Evolutionary conservation across 2,113 vertebrate species (phyloP).

Genomic region (Hippocampus barbouri): DNA sequence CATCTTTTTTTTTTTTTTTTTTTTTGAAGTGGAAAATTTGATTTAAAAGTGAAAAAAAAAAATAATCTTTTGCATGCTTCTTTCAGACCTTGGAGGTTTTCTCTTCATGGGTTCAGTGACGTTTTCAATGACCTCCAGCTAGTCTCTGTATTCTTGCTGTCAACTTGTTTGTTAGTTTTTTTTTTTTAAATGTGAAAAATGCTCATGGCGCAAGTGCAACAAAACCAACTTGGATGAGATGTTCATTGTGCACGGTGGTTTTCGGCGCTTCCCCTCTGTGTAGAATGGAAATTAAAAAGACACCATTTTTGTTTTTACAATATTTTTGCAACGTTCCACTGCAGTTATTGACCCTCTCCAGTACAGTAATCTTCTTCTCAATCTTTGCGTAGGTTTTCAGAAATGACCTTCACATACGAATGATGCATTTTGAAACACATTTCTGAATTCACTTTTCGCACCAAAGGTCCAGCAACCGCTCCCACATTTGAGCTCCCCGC

Average conservation of each 20-base stretch:
- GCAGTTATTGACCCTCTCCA: conserved; percentile 4
- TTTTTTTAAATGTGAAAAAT: conserved; percentile 16
- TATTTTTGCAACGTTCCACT: neutral
- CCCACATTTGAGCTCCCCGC: too few relatives aligned
- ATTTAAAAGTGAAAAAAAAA: neutral
- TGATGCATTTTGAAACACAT: too few relatives aligned
- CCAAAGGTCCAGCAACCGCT: too few relatives aligned
- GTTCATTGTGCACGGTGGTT: conserved; percentile 31
- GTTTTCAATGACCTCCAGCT: neutral
- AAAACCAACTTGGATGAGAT: conserved; percentile 35
- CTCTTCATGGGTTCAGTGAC: neutral
- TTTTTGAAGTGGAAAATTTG: neutral
- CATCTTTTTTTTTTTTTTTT: neutral
- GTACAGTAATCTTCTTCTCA: too few relatives aligned
- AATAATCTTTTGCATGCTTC: conserved; percentile 29
- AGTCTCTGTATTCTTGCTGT: neutral
- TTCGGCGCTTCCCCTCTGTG: neutral
- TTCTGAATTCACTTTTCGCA: too few relatives aligned
- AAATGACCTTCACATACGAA: too few relatives aligned
- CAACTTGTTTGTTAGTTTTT: conserved; percentile 7
- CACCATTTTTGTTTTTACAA: conserved; percentile 23
- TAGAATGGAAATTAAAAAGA: conserved; percentile 32
- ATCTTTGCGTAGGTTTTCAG: too few relatives aligned
- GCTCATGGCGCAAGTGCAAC: conserved; percentile 35
- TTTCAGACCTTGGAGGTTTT: conserved; percentile 1